Base-by-base conservation (phyloP, 2,888 invertebrate species). In the Diplazon laetatorius region DNA sequence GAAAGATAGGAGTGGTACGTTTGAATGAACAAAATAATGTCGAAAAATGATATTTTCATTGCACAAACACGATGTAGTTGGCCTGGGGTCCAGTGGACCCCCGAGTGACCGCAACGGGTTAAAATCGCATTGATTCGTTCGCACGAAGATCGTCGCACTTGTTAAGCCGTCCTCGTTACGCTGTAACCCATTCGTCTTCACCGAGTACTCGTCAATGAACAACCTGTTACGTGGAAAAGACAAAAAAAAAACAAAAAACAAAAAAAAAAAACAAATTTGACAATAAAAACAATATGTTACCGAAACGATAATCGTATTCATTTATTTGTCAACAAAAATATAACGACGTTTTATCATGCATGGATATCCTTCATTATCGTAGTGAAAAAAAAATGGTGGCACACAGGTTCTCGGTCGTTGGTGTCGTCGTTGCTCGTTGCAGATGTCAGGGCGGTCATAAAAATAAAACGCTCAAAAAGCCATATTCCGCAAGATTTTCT, bases 381-480 rank as follows among this genome's bases (percentile, higher is more conserved):
- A 68, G 60, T 63, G 30, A 30, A 39, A 72, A 30, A 39, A 72
- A 57, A 6, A 30, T 44, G 12, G 9, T 59, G 62, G 46, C 3
- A 44, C 52, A 66, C 14, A 25, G 46, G 35, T 63, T 39, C 18
- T 59, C 44, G 16, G 12, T 10, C 20, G 18, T 70, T 14, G 46
- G 55, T 50, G 12, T 10, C 20, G 18, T 70, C 20, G 46, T 63
- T 50, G 44, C 18, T 25, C 78, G 46, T 78, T 55, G 70, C 84
- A 84, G 85, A 85, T 83, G 87, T 87, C 86, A 86, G 87, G 86
- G 87, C 86, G 85, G 85, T 85, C 85, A 82, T 81, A 18, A 39
- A n/a, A n/a, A n/a, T n/a, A n/a, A 35, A 16, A 68, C 42, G 22
- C 16, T 10, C 62, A 16, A 63, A 35, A 70, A 9, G n/a, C 20